Evolutionary conservation across 2,113 vertebrate genomes (phyloP).

Genomic region (Myotis brandtii): DNA sequence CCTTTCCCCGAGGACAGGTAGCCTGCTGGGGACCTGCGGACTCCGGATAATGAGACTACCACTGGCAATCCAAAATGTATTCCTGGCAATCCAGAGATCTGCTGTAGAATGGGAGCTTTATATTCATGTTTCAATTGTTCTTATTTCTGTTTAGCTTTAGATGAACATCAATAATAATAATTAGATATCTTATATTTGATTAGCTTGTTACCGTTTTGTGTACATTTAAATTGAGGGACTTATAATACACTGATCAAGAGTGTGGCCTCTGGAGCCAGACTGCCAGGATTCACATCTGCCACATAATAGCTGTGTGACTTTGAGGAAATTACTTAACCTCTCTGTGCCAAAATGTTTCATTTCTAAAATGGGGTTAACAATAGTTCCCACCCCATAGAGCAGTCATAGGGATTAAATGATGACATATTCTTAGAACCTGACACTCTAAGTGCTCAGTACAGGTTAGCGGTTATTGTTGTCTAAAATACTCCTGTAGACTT

Average conservation of each 20-base stretch:
- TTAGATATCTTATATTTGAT: background rate
- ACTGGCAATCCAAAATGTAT: background rate
- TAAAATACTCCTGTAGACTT: background rate
- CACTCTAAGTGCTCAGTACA: background rate
- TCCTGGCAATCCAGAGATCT: background rate
- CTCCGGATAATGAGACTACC: background rate
- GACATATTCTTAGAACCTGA: background rate
- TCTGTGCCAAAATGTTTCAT: slow-evolving; percentile 40
- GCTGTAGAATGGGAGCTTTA: background rate
- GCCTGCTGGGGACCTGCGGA: background rate
- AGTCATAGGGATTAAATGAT: background rate
- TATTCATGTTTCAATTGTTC: background rate
- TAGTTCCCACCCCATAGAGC: background rate
- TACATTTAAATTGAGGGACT: slow-evolving; percentile 21
- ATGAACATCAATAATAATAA: background rate
- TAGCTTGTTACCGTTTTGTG: background rate
- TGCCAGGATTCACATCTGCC: background rate
- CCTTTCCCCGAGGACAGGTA: background rate
- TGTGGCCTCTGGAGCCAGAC: background rate
- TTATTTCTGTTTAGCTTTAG: slow-evolving; percentile 21
- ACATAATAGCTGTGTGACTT: slow-evolving; percentile 5
- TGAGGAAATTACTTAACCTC: slow-evolving; percentile 6
- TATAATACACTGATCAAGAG: background rate
- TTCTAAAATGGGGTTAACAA: slow-evolving; percentile 8
- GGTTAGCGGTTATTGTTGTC: background rate